phyloP scores from a whole-genome alignment of 2,888 invertebrate species.

The Hirtodrosophila histrioides region DNA sequence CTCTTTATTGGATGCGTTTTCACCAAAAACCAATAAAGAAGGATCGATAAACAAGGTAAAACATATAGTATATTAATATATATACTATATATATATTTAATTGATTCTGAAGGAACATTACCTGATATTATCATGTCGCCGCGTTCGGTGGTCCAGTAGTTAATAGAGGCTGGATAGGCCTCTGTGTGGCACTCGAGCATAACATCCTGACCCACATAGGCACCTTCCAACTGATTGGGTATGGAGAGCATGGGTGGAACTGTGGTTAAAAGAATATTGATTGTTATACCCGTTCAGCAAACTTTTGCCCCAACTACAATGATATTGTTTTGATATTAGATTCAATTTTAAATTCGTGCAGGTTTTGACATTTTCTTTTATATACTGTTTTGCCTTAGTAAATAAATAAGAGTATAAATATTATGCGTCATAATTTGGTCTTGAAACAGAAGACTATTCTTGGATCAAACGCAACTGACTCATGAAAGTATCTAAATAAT shows the following conservation, averaged over 20 bases:
- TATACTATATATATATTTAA: too few relatives aligned
- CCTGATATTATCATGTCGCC: conserved; percentile 97
- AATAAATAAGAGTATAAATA: too few relatives aligned
- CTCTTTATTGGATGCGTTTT: background rate
- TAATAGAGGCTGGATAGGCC: conserved; percentile 95
- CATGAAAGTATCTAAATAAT: too few relatives aligned
- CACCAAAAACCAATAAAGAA: background rate
- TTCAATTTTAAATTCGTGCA: too few relatives aligned
- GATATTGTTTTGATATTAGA: too few relatives aligned
- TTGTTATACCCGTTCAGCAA: too few relatives aligned
- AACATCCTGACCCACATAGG: conserved; percentile 94
- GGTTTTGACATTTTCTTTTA: too few relatives aligned
- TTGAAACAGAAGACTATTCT: too few relatives aligned
- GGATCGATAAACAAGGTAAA: background rate
- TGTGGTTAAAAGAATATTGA: conserved; percentile 75
- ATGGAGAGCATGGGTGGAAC: conserved; percentile 98
- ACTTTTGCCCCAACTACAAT: too few relatives aligned
- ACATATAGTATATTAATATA: conserved; percentile 4
- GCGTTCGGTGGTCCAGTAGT: conserved; percentile 96
- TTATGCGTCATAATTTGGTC: too few relatives aligned
- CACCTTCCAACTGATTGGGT: conserved; percentile 95
- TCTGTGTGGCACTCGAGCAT: conserved; percentile 95
- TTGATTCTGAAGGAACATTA: conserved; percentile 84
- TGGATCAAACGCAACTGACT: too few relatives aligned
- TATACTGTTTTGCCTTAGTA: too few relatives aligned